Base-by-base conservation (phyloP, 2,888 invertebrate genomes). In the Drosophila demipolita region DNA sequence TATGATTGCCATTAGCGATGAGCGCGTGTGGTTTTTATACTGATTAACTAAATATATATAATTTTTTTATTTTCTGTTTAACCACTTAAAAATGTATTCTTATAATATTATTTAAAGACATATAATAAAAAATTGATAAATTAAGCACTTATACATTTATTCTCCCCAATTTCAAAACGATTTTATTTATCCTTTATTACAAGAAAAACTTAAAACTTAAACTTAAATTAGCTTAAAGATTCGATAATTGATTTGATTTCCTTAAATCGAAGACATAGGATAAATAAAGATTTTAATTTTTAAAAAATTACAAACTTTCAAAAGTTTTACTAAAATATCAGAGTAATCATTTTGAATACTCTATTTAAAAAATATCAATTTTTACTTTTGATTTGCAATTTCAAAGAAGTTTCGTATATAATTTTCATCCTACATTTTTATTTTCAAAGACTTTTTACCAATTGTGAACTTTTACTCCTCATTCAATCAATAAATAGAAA, bases 1-100 rank as follows among this genome's bases (percentile, higher is more conserved):
- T 40, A 38, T 42, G 57, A 12, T 38, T 48, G 15, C n/a, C 1
- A 11, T 20, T 54, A 45, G 66, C 9, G 69, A 68, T 65, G 67
- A 26, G 12, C 6, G 9, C 48, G 53, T 32, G 8, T 3, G 20
- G 17, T 26, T 49, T 17, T 26, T 49, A 9, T 9, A 26, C 26
- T 26, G 4, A 26, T 26, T 9, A 49, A 17, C 26, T 2, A 17
- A 5, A 17, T 17, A 26, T 26, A 17, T 12, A 23, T 9, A 7
- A 2, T 2, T 20, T 45, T 45, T 20, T 12, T 23, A 3, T 15
- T 48, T 15, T 48, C 8, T 48, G 29, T n/a, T 9, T 26, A 0
- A 2, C 26, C 23, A 5, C 17, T 17, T 32, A 1, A 15, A n/a
- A 23, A 45, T 8, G 8, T 8, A 15, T 23, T 45, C 23, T 23